A percentile compares a stretch with the other conserved stretches of the same genome.
Conservation (phyloP, 2,888 invertebrate genomes). For the Callyntrura guangdongensis region DNA sequence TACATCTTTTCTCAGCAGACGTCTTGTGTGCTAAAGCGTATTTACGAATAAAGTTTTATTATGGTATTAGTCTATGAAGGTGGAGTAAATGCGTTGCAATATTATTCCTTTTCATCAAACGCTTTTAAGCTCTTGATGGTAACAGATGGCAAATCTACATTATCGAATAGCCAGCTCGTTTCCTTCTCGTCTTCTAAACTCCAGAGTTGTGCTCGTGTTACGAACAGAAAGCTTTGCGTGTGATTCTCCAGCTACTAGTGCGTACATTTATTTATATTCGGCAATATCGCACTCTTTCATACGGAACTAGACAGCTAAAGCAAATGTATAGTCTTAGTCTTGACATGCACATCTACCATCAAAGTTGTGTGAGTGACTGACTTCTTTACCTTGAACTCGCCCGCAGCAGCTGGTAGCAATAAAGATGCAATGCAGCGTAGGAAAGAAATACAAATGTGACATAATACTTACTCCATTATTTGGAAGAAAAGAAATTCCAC, state of each 20-base stretch:
- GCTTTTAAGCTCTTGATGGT: conserved; percentile 70
- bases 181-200: not conserved
- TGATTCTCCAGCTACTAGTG: not conserved
- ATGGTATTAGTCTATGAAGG: conserved; percentile 21
- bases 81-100: conserved; percentile 54
- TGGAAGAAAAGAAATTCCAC: conserved; percentile 36
- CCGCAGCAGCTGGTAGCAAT: conserved; percentile 68
- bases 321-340: not conserved
- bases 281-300: conserved; percentile 5
- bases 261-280: not conserved
- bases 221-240: not conserved
- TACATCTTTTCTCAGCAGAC: not conserved
- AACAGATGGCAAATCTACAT: conserved; percentile 77
- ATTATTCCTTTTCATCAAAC: conserved; percentile 67
- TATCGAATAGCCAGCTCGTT: conserved; percentile 58
- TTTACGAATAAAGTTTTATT: conserved; percentile 14
- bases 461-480: conserved; percentile 23
- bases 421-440: conserved; percentile 73
- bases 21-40: conserved; percentile 16
- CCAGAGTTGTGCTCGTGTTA: conserved; percentile 5
- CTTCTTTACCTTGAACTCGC: conserved; percentile 68
- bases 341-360: not conserved
- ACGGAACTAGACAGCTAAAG: not conserved
- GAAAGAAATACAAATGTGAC: conserved; percentile 48
- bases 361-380: conserved; percentile 16